These are phyloP conservation scores for Sula dactylatra DNA, from an alignment of 2,113 vertebrate genomes.

Conservation along the genomic window DNA sequence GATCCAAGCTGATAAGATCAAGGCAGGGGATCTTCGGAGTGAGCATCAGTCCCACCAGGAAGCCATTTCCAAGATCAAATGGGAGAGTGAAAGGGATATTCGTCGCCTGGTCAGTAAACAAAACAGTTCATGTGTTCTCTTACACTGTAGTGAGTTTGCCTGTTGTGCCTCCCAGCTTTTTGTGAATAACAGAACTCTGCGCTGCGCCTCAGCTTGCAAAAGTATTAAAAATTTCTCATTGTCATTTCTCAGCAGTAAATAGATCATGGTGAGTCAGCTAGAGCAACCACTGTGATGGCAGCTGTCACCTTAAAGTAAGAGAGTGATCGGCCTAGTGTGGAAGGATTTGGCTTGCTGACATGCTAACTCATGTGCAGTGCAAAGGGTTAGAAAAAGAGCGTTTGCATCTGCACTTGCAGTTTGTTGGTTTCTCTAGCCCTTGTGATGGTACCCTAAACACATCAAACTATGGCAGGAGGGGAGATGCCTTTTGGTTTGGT, in stretches of 20 bases:
- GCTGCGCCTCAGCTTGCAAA: background rate
- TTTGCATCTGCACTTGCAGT: background rate
- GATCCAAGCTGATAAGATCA: slow-evolving; percentile 97
- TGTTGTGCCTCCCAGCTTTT: background rate
- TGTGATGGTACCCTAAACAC: background rate
- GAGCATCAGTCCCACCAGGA: slow-evolving; percentile 98
- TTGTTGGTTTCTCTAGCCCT: background rate
- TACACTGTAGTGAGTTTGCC: background rate
- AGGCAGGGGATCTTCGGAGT: slow-evolving; percentile 91
- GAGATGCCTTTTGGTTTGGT: background rate
- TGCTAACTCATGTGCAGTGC: background rate
- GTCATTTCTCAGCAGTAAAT: background rate
- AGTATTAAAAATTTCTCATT: background rate
- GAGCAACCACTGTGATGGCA: background rate
- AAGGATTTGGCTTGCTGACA: background rate
- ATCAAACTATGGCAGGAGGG: background rate
- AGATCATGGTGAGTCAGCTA: background rate
- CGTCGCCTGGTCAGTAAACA: slow-evolving; percentile 88
- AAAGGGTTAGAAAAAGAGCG: background rate
- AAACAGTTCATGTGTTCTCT: background rate
- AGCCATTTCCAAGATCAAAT: slow-evolving; percentile 97
- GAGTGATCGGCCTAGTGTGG: background rate
- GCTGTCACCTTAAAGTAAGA: background rate
- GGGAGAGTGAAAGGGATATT: slow-evolving; percentile 95
- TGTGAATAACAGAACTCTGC: background rate